Percentiles rank a stretch among this genome's conserved stretches.
Evolutionary conservation across 2,797 vertebrate species (phyloP).

Genomic region (Pangasius djambal): DNA sequence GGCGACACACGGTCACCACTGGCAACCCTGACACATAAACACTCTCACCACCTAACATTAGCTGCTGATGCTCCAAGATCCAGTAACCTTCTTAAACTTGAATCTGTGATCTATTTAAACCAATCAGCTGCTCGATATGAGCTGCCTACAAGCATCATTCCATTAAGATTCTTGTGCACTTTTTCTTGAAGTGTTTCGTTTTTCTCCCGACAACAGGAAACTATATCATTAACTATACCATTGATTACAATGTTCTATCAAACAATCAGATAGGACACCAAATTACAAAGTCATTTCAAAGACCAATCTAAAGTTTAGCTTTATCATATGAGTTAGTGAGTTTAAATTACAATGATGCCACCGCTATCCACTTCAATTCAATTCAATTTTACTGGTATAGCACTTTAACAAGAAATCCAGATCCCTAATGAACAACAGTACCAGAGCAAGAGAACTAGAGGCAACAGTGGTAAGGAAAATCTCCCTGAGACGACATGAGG

Average conservation of each 20-base stretch:
- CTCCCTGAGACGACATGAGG: background rate
- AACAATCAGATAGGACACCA: background rate
- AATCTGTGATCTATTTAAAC: background rate
- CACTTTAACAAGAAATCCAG: background rate
- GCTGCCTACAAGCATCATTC: slow-evolving; percentile 4
- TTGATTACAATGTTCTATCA: background rate
- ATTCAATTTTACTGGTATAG: too few species aligned
- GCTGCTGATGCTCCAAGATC: slow-evolving; percentile 24
- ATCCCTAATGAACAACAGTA: background rate
- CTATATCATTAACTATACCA: background rate
- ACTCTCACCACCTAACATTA: slow-evolving; percentile 24
- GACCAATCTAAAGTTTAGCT: background rate
- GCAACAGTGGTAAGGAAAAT: background rate
- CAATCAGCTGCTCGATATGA: background rate
- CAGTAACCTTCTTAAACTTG: background rate
- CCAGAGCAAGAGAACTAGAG: background rate
- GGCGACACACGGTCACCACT: slow-evolving; percentile 57
- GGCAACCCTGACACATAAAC: slow-evolving; percentile 48
- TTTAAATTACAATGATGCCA: background rate
- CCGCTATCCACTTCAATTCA: background rate
- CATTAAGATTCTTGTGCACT: background rate
- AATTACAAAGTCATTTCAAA: background rate
- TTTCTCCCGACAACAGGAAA: background rate
- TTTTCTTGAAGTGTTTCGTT: background rate
- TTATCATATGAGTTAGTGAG: background rate